Conservation (phyloP, 2,888 invertebrate genomes). For the Masnerella sp. region DNA sequence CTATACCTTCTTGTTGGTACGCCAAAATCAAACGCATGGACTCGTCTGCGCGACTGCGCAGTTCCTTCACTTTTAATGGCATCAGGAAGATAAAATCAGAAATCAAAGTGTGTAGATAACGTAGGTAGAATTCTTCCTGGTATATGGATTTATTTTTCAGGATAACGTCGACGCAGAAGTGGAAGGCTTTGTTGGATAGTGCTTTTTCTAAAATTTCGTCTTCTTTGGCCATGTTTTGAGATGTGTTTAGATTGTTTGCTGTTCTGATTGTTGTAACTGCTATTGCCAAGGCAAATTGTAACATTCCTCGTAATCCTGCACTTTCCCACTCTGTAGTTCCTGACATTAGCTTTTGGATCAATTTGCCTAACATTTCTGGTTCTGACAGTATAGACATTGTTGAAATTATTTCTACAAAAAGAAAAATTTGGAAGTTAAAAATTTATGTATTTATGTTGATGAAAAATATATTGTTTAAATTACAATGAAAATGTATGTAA, state of each 20-base stretch:
- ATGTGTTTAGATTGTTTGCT: slow-evolving; percentile 80
- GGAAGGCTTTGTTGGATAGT: slow-evolving; percentile 87
- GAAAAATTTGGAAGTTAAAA: not conserved
- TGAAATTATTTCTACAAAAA: slow-evolving; percentile 71
- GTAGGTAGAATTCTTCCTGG: slow-evolving; percentile 88
- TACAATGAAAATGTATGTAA: too few relatives aligned
- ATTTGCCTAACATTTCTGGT: slow-evolving; percentile 76
- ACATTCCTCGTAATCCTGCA: slow-evolving; percentile 80
- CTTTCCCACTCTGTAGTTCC: slow-evolving; percentile 79
- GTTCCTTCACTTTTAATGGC: slow-evolving; percentile 93
- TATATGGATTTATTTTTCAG: slow-evolving; percentile 84
- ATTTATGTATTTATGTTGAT: slow-evolving; percentile 1
- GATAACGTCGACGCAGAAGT: slow-evolving; percentile 86
- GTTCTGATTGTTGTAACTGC: slow-evolving; percentile 83
- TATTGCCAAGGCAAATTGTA: slow-evolving; percentile 85
- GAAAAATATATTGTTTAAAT: too few relatives aligned
- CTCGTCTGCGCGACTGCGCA: slow-evolving; percentile 92
- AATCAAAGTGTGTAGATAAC: slow-evolving; percentile 89
- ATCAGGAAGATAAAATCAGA: slow-evolving; percentile 95
- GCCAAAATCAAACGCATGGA: slow-evolving; percentile 88
- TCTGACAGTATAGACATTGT: slow-evolving; percentile 73
- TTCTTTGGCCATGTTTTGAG: slow-evolving; percentile 82
- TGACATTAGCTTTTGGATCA: slow-evolving; percentile 81
- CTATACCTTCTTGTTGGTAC: slow-evolving; percentile 86
- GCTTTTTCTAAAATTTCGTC: slow-evolving; percentile 90